Evolutionary conservation across 1,140 invertebrate genomes (phyloP).

Genomic region (Leptopilina boulardi): DNA sequence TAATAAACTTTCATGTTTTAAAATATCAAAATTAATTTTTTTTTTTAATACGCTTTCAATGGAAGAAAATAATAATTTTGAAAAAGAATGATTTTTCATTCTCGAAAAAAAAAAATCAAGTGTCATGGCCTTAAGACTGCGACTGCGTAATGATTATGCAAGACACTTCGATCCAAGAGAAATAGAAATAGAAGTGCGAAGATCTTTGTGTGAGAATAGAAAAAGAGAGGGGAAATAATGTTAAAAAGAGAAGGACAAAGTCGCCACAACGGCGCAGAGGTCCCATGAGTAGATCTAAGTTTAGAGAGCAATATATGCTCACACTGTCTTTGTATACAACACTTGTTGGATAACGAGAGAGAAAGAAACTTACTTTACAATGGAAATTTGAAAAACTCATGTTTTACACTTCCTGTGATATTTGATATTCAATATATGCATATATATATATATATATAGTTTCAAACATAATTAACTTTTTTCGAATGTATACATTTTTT

Average conservation of each 20-base stretch:
- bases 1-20: too few species aligned
- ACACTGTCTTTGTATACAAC: slow-evolving; percentile 42
- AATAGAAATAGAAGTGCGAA: slow-evolving; percentile 12
- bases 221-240: slow-evolving; percentile 27
- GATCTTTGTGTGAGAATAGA: slow-evolving; percentile 12
- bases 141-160: slow-evolving; percentile 66
- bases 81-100: not conserved
- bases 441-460: too few species aligned
- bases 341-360: slow-evolving; percentile 62
- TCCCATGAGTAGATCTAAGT: slow-evolving; percentile 63
- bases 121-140: slow-evolving; percentile 52
- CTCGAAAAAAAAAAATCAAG: slow-evolving; percentile 41
- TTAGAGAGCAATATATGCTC: slow-evolving; percentile 57
- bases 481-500: too few species aligned
- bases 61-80: not conserved
- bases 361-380: slow-evolving; percentile 42
- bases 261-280: slow-evolving; percentile 47
- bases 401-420: not conserved
- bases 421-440: too few species aligned
- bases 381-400: not conserved
- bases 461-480: too few species aligned
- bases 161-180: slow-evolving; percentile 45
- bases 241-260: slow-evolving; percentile 39
- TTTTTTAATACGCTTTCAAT: not conserved
- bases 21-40: too few species aligned